Percentiles rank a stretch among this genome's conserved stretches.
These are phyloP conservation scores for Probosciger aterrimus DNA, from an alignment of 2,113 vertebrate species.

Conservation along the genomic window DNA sequence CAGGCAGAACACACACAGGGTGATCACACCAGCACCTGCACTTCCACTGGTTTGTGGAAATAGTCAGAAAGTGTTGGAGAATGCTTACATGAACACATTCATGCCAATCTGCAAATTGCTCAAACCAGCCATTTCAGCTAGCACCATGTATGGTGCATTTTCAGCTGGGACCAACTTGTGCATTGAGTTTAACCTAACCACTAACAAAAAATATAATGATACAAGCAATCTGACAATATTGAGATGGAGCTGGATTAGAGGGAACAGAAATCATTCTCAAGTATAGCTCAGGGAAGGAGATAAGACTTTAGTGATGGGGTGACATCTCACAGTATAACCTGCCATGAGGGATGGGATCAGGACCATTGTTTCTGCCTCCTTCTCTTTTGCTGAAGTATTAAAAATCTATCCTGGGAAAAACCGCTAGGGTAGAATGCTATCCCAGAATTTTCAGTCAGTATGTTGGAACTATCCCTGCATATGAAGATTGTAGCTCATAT, in stretches of 20 bases:
- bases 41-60: neutral
- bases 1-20: neutral
- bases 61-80: neutral
- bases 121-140: neutral
- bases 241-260: neutral
- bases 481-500: neutral
- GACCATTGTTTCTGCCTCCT: neutral
- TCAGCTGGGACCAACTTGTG: neutral
- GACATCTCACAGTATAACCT: neutral
- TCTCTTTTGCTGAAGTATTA: neutral
- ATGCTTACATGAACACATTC: neutral
- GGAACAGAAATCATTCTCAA: neutral
- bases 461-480: neutral
- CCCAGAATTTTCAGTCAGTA: neutral
- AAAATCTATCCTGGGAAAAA: neutral
- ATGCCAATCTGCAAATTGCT: neutral
- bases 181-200: neutral
- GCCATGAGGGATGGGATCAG: neutral
- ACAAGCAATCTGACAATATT: neutral
- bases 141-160: neutral
- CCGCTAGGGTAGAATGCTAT: neutral
- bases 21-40: neutral
- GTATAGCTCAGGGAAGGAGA: neutral
- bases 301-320: fast-evolving
- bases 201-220: neutral